Percentiles rank a stretch among this genome's conserved stretches.
These are phyloP conservation scores for Sterrhoptilus dennistouni DNA, from an alignment of 2,113 vertebrate genomes.

Conservation along the genomic window DNA sequence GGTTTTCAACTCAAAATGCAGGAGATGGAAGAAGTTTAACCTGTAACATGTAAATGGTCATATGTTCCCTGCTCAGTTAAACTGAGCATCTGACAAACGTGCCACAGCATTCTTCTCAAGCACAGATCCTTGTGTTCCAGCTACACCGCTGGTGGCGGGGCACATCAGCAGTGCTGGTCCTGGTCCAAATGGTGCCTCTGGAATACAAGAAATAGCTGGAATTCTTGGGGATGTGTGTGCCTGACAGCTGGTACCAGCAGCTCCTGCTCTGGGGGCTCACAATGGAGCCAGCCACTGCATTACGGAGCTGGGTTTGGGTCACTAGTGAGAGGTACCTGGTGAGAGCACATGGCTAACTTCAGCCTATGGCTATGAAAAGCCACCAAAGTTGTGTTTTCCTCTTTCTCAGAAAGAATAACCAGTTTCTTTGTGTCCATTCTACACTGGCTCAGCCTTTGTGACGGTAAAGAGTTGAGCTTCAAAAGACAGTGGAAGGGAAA, in stretches of 20 bases:
- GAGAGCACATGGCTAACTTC: not conserved
- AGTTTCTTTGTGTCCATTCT: not conserved
- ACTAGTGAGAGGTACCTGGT: not conserved
- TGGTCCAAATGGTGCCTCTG: not conserved
- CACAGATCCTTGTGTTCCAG: not conserved
- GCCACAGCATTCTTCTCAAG: not conserved
- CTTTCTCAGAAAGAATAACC: not conserved
- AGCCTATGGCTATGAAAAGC: not conserved
- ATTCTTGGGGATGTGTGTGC: not conserved
- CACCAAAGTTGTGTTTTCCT: not conserved
- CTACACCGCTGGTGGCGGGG: not conserved
- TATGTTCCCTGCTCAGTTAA: not conserved
- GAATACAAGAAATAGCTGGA: not conserved
- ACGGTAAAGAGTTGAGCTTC: not conserved
- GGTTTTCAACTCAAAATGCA: not conserved
- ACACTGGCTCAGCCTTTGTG: not conserved
- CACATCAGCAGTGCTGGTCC: rapidly evolving
- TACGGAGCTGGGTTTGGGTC: not conserved
- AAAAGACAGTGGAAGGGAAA: not conserved
- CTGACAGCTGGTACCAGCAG: not conserved
- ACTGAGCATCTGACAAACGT: not conserved
- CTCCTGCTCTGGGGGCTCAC: not conserved
- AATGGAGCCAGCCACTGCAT: not conserved
- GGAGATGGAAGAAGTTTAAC: not conserved
- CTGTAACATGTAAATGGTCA: not conserved